phyloP scores from a whole-genome alignment of 2,888 invertebrate species.

The Pemphredon lugubris region DNA sequence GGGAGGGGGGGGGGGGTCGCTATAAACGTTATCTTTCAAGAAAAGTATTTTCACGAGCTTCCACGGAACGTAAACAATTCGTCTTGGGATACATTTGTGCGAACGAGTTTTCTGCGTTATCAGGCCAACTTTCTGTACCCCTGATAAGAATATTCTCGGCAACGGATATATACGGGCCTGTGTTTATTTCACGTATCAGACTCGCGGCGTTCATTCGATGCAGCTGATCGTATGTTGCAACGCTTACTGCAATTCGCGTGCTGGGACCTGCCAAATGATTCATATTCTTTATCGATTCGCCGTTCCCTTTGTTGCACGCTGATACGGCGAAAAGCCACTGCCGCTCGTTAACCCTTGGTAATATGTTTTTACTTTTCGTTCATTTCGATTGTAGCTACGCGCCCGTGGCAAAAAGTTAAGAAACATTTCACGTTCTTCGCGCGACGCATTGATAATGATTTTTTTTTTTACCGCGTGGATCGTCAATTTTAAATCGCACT shows the following conservation, averaged over 20 bases:
- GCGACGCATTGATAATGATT: too few species aligned
- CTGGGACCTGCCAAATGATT: conserved; percentile 24
- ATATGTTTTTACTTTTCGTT: conserved; percentile 39
- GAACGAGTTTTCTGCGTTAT: neutral
- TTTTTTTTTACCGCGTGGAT: too few species aligned
- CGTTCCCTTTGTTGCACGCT: conserved; percentile 30
- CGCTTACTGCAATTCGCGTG: conserved; percentile 4
- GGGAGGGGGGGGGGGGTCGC: too few species aligned
- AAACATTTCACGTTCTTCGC: too few species aligned
- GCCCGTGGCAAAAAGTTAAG: neutral
- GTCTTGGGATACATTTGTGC: neutral
- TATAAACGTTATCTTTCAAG: too few species aligned
- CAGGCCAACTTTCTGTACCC: neutral
- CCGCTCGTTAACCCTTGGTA: conserved; percentile 39
- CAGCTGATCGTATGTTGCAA: neutral
- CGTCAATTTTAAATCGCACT: too few species aligned
- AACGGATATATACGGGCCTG: neutral
- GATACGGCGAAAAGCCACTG: conserved; percentile 29
- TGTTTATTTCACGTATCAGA: conserved; percentile 2
- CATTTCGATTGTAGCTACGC: conserved; percentile 26
- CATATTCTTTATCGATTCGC: conserved; percentile 22
- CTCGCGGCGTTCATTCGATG: neutral
- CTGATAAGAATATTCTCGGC: conserved; percentile 1
- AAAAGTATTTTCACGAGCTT: neutral
- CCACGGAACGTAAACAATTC: neutral